phyloP scores from a whole-genome alignment of 1,140 invertebrate genomes.

The Drosophila sp. region DNA sequence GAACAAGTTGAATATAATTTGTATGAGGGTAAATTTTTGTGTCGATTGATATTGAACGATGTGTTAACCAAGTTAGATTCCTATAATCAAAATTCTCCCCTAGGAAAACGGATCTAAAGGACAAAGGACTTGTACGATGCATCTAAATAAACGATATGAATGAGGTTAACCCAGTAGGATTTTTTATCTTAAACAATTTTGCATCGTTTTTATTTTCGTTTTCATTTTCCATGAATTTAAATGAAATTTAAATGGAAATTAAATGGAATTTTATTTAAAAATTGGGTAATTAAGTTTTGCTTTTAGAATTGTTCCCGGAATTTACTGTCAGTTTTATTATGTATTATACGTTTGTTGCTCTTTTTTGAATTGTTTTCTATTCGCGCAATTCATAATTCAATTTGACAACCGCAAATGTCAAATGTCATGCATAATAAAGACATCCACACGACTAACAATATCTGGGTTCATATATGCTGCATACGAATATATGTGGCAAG shows the following conservation, averaged over 20 bases:
- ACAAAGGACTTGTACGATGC: too few species aligned
- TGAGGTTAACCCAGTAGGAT: too few species aligned
- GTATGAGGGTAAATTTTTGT: too few species aligned
- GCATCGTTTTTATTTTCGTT: neutral
- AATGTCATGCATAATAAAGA: slow-evolving; percentile 47
- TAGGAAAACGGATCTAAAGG: too few species aligned
- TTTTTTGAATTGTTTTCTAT: slow-evolving; percentile 23
- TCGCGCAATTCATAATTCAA: slow-evolving; percentile 42
- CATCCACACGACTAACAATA: slow-evolving; percentile 20
- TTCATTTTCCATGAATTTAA: neutral
- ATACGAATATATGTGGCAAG: slow-evolving; percentile 3
- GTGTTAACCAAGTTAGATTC: too few species aligned
- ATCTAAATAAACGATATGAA: too few species aligned
- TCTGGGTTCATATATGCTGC: too few species aligned
- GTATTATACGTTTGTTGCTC: neutral
- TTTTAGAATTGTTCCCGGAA: neutral
- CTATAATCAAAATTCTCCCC: too few species aligned
- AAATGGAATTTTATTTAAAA: too few species aligned
- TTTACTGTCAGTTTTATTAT: neutral
- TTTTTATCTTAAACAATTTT: neutral
- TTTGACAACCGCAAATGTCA: slow-evolving; percentile 48
- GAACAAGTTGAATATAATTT: too few species aligned
- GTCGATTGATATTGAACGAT: too few species aligned
- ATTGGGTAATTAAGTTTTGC: neutral
- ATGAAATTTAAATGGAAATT: too few species aligned